Percentiles rank a stretch among this genome's conserved stretches.
Conservation (phyloP, 2,888 invertebrate species). For the Allophyes oxyacanthae region DNA sequence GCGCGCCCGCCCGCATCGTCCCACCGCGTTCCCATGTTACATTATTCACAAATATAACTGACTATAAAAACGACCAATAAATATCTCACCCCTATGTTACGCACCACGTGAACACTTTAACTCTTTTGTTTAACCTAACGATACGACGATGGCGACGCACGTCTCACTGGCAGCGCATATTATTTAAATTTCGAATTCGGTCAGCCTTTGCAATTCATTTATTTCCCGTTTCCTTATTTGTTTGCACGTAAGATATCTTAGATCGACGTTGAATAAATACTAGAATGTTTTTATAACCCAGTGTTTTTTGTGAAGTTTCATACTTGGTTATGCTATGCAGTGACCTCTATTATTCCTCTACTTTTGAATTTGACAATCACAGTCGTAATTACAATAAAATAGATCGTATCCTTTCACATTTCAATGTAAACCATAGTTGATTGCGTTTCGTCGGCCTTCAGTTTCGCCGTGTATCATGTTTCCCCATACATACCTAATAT, state of each 20-base stretch:
- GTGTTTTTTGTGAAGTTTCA: constrained; percentile 16
- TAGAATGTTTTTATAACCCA: constrained; percentile 12
- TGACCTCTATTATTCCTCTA: constrained; percentile 37
- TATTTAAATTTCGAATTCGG: constrained; percentile 51
- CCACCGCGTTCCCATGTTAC: constrained; percentile 68
- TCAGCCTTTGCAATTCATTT: constrained; percentile 46
- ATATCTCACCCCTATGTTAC: constrained; percentile 74
- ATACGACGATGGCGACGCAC: constrained; percentile 26
- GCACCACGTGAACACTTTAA: constrained; percentile 47
- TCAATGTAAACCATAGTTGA: constrained; percentile 61
- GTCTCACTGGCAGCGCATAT: constrained; percentile 42
- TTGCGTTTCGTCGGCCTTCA: constrained; percentile 64
- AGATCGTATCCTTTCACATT: constrained; percentile 68
- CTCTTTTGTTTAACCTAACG: constrained; percentile 44
- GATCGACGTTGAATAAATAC: constrained; percentile 21
- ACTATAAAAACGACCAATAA: constrained; percentile 73
- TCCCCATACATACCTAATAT: constrained; percentile 64
- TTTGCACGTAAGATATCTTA: constrained; percentile 35
- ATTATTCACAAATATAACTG: constrained; percentile 74
- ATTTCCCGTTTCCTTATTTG: constrained; percentile 53
- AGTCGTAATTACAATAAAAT: constrained; percentile 55
- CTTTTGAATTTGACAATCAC: constrained; percentile 46
- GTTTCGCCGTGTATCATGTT: constrained; percentile 64
- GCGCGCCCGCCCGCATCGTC: constrained; percentile 64
- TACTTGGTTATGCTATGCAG: constrained; percentile 30